These are phyloP conservation scores for Chiridota heheva DNA, from an alignment of 35 echinoderm and acorn worm genomes.

Conservation along the genomic window DNA sequence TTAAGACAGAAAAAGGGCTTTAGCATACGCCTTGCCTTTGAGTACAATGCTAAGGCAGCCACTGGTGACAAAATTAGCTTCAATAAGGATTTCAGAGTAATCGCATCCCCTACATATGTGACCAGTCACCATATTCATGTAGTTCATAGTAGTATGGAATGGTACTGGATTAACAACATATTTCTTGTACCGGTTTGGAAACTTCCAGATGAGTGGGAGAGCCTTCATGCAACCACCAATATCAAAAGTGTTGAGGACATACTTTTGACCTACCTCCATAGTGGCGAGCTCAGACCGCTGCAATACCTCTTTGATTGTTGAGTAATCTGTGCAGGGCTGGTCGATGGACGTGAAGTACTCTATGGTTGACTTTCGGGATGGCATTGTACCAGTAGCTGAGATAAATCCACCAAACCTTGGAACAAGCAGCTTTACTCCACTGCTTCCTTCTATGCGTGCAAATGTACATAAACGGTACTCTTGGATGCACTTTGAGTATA, in stretches of 20 bases:
- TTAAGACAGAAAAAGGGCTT: conserved; percentile 54
- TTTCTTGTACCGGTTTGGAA: conserved; percentile 35
- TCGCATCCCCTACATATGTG: conserved; percentile 14
- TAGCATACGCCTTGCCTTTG: conserved; percentile 34
- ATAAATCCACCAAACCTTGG: conserved; percentile 68
- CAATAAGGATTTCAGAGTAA: conserved; percentile 17
- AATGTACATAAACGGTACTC: conserved; percentile 12
- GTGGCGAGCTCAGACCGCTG: conserved; percentile 41
- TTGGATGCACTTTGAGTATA: conserved; percentile 28
- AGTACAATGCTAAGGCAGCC: conserved; percentile 18
- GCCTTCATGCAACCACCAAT: conserved; percentile 78
- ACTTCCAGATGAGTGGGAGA: conserved; percentile 54
- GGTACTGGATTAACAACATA: conserved; percentile 59
- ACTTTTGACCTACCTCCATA: conserved; percentile 70
- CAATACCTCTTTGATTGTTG: conserved; percentile 46
- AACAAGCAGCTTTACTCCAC: no score
- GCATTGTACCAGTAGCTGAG: conserved; percentile 53
- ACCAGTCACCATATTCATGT: no score
- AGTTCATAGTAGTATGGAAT: no score
- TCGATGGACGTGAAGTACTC: conserved; percentile 82
- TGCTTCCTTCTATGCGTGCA: conserved; percentile 21
- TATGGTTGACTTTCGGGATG: conserved; percentile 37
- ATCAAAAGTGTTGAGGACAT: conserved; percentile 74
- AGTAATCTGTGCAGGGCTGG: conserved; percentile 60
- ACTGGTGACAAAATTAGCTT: conserved; percentile 15